phyloP scores from a whole-genome alignment of 2,797 vertebrate genomes.

The Semaprochilodus insignis region DNA sequence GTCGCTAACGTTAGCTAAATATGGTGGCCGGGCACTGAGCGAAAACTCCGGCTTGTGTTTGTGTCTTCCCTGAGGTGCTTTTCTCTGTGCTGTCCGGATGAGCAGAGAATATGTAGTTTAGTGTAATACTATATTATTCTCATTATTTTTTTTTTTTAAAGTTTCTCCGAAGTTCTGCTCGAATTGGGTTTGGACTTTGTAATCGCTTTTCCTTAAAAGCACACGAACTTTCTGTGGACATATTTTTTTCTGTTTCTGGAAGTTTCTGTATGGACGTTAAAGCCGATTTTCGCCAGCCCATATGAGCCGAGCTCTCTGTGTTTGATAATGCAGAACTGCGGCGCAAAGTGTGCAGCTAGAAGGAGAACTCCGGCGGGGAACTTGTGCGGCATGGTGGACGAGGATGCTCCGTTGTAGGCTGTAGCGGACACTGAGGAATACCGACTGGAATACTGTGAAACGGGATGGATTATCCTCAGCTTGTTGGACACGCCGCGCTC shows the following conservation, averaged over 20 bases:
- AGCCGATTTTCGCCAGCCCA: not conserved
- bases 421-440: not conserved
- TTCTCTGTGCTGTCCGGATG: not conserved
- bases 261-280: not conserved
- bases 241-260: slow-evolving; percentile 11
- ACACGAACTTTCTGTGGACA: slow-evolving; percentile 16
- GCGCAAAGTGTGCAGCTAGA: slow-evolving; percentile 6
- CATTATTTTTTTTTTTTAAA: not conserved
- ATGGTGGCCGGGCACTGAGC: slow-evolving; percentile 61
- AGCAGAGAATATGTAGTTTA: not conserved
- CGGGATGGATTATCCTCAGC: slow-evolving; percentile 2
- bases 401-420: slow-evolving; percentile 35
- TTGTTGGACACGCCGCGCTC: not conserved
- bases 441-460: not conserved
- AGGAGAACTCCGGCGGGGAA: slow-evolving; percentile 19
- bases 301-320: not conserved
- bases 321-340: slow-evolving; percentile 24
- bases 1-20: slow-evolving; percentile 58
- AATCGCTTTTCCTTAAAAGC: not conserved
- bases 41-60: slow-evolving; percentile 47
- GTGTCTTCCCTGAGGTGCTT: slow-evolving; percentile 2
- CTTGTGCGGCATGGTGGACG: not conserved
- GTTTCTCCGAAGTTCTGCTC: not conserved
- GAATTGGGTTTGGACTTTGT: not conserved
- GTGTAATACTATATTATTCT: not conserved